Evolutionary conservation across 2,797 vertebrate species (phyloP).

Genomic region (Paratrypauchen microcephalus): DNA sequence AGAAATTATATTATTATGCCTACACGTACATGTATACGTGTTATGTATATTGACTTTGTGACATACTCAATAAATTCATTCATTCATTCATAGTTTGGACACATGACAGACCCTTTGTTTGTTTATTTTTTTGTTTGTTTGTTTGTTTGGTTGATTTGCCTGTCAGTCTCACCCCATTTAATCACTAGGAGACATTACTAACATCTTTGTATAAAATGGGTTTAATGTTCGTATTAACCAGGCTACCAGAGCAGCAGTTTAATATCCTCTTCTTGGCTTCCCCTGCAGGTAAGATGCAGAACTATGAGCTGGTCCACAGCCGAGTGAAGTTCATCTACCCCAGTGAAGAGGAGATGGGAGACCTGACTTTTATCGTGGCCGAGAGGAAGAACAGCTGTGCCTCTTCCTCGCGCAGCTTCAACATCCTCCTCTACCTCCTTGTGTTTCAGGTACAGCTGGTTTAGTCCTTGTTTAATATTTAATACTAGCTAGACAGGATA

Average conservation of each 20-base stretch:
- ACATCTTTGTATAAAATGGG: neutral
- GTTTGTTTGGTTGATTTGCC: neutral
- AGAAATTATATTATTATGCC: too few species aligned
- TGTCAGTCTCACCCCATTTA: neutral
- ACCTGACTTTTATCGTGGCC: constrained; percentile 92
- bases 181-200: neutral
- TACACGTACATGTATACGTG: too few species aligned
- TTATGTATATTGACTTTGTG: too few species aligned
- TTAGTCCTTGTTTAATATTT: neutral
- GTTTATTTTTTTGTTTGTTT: neutral
- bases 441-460: constrained; percentile 84
- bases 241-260: neutral
- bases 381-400: constrained; percentile 80
- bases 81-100: too few species aligned
- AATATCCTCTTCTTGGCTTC: constrained; percentile 18
- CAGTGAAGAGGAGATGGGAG: constrained; percentile 95
- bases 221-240: neutral
- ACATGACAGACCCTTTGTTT: too few species aligned
- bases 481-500: too few species aligned
- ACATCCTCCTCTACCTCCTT: constrained; percentile 91
- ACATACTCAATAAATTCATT: too few species aligned
- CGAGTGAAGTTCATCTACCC: constrained; percentile 96
- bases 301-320: constrained; percentile 96
- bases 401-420: constrained; percentile 78
- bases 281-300: constrained; percentile 91